Conservation (phyloP, 92 coral and sea anemone genomes). For the Porites lobata region DNA sequence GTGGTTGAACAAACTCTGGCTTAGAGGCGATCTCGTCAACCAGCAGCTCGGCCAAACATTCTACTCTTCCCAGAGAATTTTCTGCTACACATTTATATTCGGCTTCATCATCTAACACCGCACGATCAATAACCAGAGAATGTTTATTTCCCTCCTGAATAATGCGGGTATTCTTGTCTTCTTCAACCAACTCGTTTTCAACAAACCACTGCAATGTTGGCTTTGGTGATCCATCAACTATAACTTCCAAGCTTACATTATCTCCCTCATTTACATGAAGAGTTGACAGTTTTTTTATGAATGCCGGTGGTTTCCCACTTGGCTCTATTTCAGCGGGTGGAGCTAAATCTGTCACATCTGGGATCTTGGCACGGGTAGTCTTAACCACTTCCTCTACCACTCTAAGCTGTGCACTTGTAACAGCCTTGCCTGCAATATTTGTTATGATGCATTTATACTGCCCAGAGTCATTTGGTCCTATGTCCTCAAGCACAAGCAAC, state of each 20-base stretch:
- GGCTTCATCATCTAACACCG: conserved; percentile 86
- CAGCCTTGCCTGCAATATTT: conserved; percentile 89
- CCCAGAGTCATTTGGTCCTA: conserved; percentile 85
- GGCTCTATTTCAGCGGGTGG: conserved; percentile 51
- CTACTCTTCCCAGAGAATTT: conserved; percentile 74
- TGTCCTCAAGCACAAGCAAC: conserved; percentile 77
- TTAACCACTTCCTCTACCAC: conserved; percentile 75
- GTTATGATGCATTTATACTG: conserved; percentile 88
- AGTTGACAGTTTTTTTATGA: conserved; percentile 68
- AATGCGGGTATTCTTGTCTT: conserved; percentile 65
- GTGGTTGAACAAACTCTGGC: conserved; percentile 82
- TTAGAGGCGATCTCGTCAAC: conserved; percentile 80
- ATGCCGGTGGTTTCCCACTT: conserved; percentile 75
- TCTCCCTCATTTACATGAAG: conserved; percentile 79
- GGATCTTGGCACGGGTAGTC: conserved; percentile 47
- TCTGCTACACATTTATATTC: conserved; percentile 87
- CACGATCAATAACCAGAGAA: conserved; percentile 74
- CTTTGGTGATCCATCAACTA: conserved; percentile 79
- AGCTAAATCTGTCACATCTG: conserved; percentile 43
- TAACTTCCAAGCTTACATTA: conserved; percentile 82
- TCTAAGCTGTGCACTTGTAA: conserved; percentile 72
- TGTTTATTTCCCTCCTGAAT: conserved; percentile 66
- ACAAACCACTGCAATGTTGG: conserved; percentile 88
- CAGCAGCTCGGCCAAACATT: conserved; percentile 79
- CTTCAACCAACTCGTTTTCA: conserved; percentile 83